Base-by-base conservation (phyloP, 2,888 invertebrate genomes). In the Nymphalis urticae region DNA sequence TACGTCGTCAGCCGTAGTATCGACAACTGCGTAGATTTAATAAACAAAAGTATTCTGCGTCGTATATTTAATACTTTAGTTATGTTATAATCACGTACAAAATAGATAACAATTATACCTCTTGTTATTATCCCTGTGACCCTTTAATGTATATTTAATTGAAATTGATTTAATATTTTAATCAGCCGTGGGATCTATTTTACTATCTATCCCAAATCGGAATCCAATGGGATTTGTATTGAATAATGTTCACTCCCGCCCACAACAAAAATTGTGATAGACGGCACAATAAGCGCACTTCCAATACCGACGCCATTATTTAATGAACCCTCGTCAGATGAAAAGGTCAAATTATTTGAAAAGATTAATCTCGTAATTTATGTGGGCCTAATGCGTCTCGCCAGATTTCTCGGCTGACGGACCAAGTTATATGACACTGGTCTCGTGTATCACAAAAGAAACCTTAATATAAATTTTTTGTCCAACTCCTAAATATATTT, bases 341-440 rank as follows among this genome's bases (percentile, higher is more conserved):
- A 84, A 91, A 90, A 92, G 92, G 92, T 92, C 92, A 92, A 91
- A 92, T 91, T 91, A 89, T 92, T 92, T 92, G 87, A 89, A 89
- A 89, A 91, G 92, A 92, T 92, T 92, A 92, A 92, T 92, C 92
- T 89, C 84, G 83, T 90, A 87, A 91, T 88, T 89, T 90, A 91
- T 91, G 89, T 87, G 87, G 87, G 85, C 82, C 85, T 83, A 87
- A 88, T 84, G 85, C 84, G 84, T 82, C 85, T 83, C 81, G 79
- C 81, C 86, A 86, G 86, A 88, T 87, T 88, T 87, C 86, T 87
- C 85, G 84, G 82, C 79, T 85, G 87, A 86, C 82, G 82, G 82
- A 79, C 83, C 77, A 81, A 83, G 65, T 69, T 77, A 82, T 84
- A 82, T 82, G 83, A 86, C 87, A 88, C 86, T 85, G 86, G 86